These are phyloP conservation scores for Amazona vittata DNA, from an alignment of 2,113 vertebrate species.

Conservation along the genomic window DNA sequence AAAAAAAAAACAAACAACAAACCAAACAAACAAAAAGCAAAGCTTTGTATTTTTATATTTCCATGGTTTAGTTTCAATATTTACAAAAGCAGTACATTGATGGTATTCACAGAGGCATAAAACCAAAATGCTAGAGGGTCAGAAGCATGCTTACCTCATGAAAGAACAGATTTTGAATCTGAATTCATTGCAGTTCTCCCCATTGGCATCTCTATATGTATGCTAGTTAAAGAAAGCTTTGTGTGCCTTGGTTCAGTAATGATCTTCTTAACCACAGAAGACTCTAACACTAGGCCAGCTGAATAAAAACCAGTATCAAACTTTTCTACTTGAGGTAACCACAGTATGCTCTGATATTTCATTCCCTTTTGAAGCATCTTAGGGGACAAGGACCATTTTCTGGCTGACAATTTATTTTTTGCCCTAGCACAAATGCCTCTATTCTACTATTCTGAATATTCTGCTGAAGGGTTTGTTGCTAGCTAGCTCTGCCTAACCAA, in stretches of 20 bases:
- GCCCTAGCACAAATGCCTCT: background rate
- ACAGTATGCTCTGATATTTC: background rate
- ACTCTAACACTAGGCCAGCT: background rate
- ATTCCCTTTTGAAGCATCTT: background rate
- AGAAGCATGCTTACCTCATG: slow-evolving; percentile 87
- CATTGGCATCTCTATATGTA: slow-evolving; percentile 88
- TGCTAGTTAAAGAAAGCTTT: slow-evolving; percentile 79
- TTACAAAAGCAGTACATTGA: background rate
- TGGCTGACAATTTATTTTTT: background rate
- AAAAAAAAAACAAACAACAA: background rate
- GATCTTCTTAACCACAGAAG: background rate
- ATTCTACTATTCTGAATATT: background rate
- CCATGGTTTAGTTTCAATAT: background rate
- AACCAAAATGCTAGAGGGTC: background rate
- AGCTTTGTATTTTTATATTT: background rate
- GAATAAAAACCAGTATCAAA: background rate
- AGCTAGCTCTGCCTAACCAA: background rate
- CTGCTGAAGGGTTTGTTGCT: background rate
- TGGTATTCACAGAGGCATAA: background rate
- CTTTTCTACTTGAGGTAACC: background rate
- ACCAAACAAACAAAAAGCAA: background rate
- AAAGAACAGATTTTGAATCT: slow-evolving; percentile 94
- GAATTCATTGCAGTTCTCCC: slow-evolving; percentile 79
- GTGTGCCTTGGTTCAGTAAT: background rate
- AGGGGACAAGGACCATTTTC: background rate